Base-by-base conservation (phyloP, 1,140 invertebrate species). In the Leptinotarsa texana region DNA sequence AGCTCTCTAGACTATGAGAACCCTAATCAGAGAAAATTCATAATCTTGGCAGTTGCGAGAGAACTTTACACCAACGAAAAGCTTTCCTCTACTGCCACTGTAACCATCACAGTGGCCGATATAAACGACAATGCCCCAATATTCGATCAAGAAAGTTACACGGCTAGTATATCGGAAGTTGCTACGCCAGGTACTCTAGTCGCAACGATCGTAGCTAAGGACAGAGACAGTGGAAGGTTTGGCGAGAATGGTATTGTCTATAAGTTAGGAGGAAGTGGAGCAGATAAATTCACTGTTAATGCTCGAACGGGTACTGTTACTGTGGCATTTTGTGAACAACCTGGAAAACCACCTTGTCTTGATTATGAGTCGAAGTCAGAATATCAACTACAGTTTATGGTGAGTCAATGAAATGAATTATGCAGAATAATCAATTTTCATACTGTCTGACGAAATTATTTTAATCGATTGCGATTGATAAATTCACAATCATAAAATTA, bases 21-120 rank as follows among this genome's bases (percentile, higher is more conserved):
- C 87, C 94, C 94, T 27, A 96, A 96, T 87, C 93, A 96, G 83
- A 88, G 94, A 75, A 96, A 96, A 86, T 97, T 96, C 83, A 93
- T 96, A 79, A 89, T 97, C 47, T 86, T 96, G 82, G 94, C 95
- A 4, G 90, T 95, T 72, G 95, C 95, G 1, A 93, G 93, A 84
- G 95, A 96, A 81, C 87, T 92, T 3, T 90, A 94, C 77, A 95
- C 94, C 2, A 87, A 89, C 65, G 91, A 92, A 3, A 89, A 89
- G 61, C 87, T 96, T 1, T 93, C 92, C 1, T 96, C 95, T 1
- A 96, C 94, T 4, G 94, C 95, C 0, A 96, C 94, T 15, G 92
- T 98, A 3, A 95, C 91, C 0, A 90, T 98, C 1, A 89, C 91
- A 13, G 91, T 97, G 51, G 87, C 90, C 8, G 95, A 98, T 86